Conservation (phyloP, 2,888 invertebrate genomes). For the Rhaphigaster nebulosa region DNA sequence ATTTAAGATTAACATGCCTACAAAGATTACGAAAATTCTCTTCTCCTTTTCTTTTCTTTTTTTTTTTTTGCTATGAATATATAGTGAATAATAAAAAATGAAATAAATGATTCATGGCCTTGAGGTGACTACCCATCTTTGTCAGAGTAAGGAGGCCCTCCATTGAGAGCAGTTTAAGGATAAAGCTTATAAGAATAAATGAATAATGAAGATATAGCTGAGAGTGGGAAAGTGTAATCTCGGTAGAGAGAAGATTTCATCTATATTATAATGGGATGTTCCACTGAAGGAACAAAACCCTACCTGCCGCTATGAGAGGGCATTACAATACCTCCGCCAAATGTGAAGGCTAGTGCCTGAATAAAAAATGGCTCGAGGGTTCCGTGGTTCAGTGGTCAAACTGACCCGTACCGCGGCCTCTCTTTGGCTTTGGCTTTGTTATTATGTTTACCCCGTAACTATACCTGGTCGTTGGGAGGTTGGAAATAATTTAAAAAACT, state of each 20-base stretch:
- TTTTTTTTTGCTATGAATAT: conserved; percentile 7
- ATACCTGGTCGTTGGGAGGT: neutral
- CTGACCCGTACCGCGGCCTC: neutral
- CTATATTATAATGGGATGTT: conserved; percentile 58
- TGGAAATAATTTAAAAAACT: neutral
- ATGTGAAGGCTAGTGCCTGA: conserved; percentile 47
- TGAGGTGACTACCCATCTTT: conserved; percentile 31
- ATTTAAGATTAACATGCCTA: neutral
- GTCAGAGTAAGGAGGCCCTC: conserved; percentile 31
- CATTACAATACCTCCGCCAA: conserved; percentile 43
- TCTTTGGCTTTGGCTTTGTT: neutral
- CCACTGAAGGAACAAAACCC: neutral
- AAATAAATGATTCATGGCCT: conserved; percentile 30
- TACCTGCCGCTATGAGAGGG: neutral
- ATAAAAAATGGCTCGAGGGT: conserved; percentile 17
- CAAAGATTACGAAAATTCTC: neutral
- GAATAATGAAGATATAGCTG: conserved; percentile 38
- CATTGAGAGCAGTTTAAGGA: conserved; percentile 44
- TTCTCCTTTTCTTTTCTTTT: neutral
- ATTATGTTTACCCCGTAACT: neutral
- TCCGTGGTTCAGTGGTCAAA: neutral
- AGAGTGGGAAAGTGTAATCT: conserved; percentile 48
- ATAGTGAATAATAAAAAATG: conserved; percentile 38
- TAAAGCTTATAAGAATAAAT: conserved; percentile 45
- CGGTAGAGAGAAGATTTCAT: conserved; percentile 51